Percentiles rank a stretch among this genome's conserved stretches.
Conservation (phyloP, 2,888 invertebrate genomes). For the Oasisia sp. region DNA sequence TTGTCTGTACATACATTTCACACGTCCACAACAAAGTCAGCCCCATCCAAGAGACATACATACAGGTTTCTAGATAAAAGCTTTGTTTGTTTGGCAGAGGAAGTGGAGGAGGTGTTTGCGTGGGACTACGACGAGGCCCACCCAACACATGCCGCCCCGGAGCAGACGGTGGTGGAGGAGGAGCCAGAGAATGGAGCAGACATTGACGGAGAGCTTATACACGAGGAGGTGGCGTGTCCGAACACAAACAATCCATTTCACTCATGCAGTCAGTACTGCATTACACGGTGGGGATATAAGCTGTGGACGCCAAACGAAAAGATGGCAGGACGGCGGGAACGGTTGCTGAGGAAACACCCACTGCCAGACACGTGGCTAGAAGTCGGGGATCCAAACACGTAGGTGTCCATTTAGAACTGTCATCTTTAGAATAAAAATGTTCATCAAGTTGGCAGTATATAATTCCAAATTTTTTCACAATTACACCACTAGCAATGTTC, state of each 20-base stretch:
- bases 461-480: no score
- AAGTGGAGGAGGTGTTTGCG: constrained; percentile 89
- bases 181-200: constrained; percentile 41
- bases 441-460: no score
- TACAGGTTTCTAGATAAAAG: not conserved
- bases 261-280: constrained; percentile 89
- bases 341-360: constrained; percentile 86
- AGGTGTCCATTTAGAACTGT: constrained; percentile 35
- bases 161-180: constrained; percentile 29
- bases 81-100: constrained; percentile 41
- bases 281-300: constrained; percentile 69
- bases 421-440: not conserved
- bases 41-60: no score
- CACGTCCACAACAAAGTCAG: no score
- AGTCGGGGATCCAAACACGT: constrained; percentile 86
- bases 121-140: constrained; percentile 85
- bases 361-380: constrained; percentile 93
- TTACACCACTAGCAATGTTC: no score
- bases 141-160: not conserved
- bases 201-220: constrained; percentile 36
- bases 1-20: no score
- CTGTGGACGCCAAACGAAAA: constrained; percentile 73
- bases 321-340: constrained; percentile 80
- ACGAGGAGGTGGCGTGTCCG: constrained; percentile 78
- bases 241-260: constrained; percentile 94